Conservation (phyloP, 1,140 invertebrate species). For the Drosophila tropicalis region DNA sequence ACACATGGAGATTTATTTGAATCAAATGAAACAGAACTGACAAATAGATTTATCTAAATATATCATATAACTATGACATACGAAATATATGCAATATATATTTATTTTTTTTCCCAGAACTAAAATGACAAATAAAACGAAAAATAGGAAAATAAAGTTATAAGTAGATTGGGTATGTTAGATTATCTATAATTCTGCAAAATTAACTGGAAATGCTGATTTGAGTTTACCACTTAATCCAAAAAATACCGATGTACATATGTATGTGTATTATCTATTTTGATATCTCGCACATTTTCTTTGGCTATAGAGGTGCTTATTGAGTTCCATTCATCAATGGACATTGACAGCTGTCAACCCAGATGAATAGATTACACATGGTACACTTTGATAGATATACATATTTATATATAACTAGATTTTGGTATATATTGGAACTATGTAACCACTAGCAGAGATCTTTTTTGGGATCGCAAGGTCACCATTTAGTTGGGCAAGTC, state of each 20-base stretch:
- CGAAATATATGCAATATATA: not conserved
- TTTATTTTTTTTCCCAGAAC: slow-evolving; percentile 10
- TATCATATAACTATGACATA: not conserved
- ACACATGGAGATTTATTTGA: slow-evolving; percentile 10
- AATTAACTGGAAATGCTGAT: slow-evolving; percentile 16
- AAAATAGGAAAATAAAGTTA: not conserved
- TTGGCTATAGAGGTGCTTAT: not conserved
- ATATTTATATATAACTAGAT: not conserved
- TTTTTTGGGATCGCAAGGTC: not conserved
- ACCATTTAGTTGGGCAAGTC: not conserved
- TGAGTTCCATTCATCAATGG: slow-evolving; percentile 14
- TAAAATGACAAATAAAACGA: not conserved
- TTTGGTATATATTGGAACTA: not conserved
- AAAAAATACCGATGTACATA: not conserved
- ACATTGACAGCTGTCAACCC: slow-evolving; percentile 4
- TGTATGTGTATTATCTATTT: not conserved
- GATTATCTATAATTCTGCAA: not conserved
- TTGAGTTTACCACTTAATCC: slow-evolving; percentile 9
- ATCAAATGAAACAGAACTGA: slow-evolving; percentile 21
- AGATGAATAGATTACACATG: not conserved
- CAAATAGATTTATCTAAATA: slow-evolving; percentile 47
- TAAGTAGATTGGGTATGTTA: not conserved
- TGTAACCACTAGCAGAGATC: not conserved
- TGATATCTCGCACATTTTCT: not conserved
- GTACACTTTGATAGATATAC: not conserved